Evolutionary conservation across 2,888 invertebrate genomes (phyloP).

Genomic region (Pyrocoelia pectoralis): DNA sequence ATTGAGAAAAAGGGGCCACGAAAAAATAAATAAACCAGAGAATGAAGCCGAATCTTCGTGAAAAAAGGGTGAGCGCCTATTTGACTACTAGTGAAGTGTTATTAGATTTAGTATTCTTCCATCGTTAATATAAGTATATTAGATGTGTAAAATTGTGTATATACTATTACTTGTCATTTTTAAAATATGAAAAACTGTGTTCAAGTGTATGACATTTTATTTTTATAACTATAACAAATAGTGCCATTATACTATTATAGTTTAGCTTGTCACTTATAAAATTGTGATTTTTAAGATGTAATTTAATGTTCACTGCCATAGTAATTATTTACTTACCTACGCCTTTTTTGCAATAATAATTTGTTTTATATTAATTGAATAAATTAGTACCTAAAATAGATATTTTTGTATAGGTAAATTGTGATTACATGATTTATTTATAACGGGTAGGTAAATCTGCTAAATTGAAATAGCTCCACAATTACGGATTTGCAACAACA

Average conservation of each 20-base stretch:
- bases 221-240: not conserved
- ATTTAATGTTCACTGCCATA: slow-evolving; percentile 12
- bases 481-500: no score
- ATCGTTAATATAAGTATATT: not conserved
- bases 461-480: no score
- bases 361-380: slow-evolving; percentile 5
- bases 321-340: not conserved
- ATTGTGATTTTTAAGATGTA: slow-evolving; percentile 1
- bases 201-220: not conserved
- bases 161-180: not conserved
- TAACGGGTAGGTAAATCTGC: no score
- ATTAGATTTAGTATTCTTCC: not conserved
- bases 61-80: not conserved
- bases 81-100: not conserved
- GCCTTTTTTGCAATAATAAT: not conserved
- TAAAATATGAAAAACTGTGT: not conserved
- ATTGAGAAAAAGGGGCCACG: slow-evolving; percentile 17
- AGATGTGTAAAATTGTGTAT: slow-evolving; percentile 2
- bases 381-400: no score
- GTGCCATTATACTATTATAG: slow-evolving; percentile 6
- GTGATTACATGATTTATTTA: no score
- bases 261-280: slow-evolving; percentile 5
- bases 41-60: not conserved
- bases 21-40: slow-evolving; percentile 10
- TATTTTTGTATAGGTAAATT: no score